These are phyloP conservation scores for Sminthurides aquaticus DNA, from an alignment of 2,888 invertebrate species.

Conservation along the genomic window DNA sequence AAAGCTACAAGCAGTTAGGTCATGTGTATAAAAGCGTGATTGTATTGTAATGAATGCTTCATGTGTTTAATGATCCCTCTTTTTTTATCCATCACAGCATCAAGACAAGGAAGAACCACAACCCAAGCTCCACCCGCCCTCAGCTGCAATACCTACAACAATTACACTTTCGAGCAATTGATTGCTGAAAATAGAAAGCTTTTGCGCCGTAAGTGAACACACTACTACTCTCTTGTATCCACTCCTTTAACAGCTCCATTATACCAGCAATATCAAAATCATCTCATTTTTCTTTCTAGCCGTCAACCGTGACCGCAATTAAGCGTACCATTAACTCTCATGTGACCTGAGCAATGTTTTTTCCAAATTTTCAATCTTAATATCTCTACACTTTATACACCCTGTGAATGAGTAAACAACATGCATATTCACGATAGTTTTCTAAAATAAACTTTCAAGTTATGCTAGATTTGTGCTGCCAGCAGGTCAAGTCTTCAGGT, in stretches of 20 bases:
- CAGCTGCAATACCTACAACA: conserved; percentile 13
- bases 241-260: background rate
- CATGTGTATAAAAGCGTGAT: background rate
- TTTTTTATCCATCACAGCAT: background rate
- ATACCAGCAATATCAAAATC: background rate
- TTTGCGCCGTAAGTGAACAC: conserved; percentile 14
- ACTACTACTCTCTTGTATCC: background rate
- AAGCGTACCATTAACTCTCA: no score
- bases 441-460: background rate
- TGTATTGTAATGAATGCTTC: background rate
- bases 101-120: background rate
- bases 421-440: background rate
- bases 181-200: conserved; percentile 21
- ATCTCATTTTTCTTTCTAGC: background rate
- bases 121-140: conserved; percentile 5
- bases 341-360: no score
- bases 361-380: background rate
- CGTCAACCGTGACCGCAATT: conserved; percentile 1
- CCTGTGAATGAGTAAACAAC: background rate
- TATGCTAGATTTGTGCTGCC: background rate
- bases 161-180: conserved; percentile 16
- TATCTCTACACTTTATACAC: background rate
- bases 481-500: no score
- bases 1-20: background rate
- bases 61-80: background rate